A percentile compares a stretch with the other conserved stretches of the same genome.
These are phyloP conservation scores for Selene dorsalis DNA, from an alignment of 2,797 vertebrate genomes.

Conservation along the genomic window DNA sequence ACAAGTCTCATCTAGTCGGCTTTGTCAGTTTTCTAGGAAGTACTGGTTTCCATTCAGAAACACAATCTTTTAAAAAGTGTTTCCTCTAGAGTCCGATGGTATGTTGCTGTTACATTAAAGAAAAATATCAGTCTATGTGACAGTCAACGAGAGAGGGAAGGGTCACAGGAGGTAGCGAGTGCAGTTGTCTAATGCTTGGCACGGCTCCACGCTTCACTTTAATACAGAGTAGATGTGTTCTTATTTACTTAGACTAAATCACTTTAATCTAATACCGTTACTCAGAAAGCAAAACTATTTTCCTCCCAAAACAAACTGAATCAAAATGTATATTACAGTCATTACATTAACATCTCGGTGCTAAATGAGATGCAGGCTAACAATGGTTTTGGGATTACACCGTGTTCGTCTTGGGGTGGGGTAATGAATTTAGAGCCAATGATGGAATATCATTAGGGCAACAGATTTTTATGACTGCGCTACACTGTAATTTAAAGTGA, in stretches of 20 bases:
- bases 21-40: neutral
- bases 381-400: constrained; percentile 46
- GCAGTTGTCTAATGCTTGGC: neutral
- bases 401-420: constrained; percentile 28
- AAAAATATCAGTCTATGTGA: neutral
- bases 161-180: neutral
- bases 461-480: constrained; percentile 46
- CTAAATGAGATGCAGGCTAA: constrained; percentile 33
- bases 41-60: neutral
- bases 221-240: constrained; percentile 15
- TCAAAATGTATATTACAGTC: constrained; percentile 24
- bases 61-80: neutral
- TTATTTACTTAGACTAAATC: constrained; percentile 9
- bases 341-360: constrained; percentile 22
- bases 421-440: constrained; percentile 50
- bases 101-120: neutral
- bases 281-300: constrained; percentile 15
- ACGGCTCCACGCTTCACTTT: neutral
- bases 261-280: neutral
- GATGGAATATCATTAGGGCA: constrained; percentile 63
- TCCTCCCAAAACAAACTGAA: neutral
- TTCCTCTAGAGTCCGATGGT: neutral
- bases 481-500: constrained; percentile 60
- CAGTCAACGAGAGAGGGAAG: neutral
- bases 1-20: neutral